Percentiles rank a stretch among this genome's conserved stretches.
Conservation (phyloP, 2,113 vertebrate genomes). For the Abramis brama region DNA sequence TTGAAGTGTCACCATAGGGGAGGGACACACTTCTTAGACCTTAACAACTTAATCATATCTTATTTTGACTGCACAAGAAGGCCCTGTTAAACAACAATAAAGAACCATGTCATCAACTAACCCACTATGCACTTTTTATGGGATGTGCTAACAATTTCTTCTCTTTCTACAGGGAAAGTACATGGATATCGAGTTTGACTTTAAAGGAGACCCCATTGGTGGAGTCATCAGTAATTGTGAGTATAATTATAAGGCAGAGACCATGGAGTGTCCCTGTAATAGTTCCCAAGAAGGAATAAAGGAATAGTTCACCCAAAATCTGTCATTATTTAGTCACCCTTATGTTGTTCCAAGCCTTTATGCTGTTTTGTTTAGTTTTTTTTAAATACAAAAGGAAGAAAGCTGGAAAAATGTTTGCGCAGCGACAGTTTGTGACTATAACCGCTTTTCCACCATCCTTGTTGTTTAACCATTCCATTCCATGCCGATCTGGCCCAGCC, state of each 20-base stretch:
- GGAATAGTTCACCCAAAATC: background rate
- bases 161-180: constrained; percentile 90
- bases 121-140: background rate
- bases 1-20: constrained; percentile 38
- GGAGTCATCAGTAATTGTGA: constrained; percentile 99
- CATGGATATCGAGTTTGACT: constrained; percentile 99
- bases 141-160: constrained; percentile 39
- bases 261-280: constrained; percentile 26
- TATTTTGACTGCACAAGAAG: constrained; percentile 44
- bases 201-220: constrained; percentile 96
- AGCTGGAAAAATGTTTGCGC: constrained; percentile 1
- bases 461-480: too few relatives aligned
- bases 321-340: background rate
- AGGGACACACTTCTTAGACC: background rate
- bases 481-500: too few relatives aligned
- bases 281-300: background rate
- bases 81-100: constrained; percentile 12
- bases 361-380: background rate
- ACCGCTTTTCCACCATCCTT: too few relatives aligned
- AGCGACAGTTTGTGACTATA: background rate
- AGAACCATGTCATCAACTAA: constrained; percentile 2
- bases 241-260: constrained; percentile 68
- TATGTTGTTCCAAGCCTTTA: background rate
- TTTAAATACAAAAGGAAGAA: background rate
- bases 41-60: constrained; percentile 45